Base-by-base conservation (phyloP, 2,113 vertebrate genomes). In the Himantopus leucocephalus region DNA sequence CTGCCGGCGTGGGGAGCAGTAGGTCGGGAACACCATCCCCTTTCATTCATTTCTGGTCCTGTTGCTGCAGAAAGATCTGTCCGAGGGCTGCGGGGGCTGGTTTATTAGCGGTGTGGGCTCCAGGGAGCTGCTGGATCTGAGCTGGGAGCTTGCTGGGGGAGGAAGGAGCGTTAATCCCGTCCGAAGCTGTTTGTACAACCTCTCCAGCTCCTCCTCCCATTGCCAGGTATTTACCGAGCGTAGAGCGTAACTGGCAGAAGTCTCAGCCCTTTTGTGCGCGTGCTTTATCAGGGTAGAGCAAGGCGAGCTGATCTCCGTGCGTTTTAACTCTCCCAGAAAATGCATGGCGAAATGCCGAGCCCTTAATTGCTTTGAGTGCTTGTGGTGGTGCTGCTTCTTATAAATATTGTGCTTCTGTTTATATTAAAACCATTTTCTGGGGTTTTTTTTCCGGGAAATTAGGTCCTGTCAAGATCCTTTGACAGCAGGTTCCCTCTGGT, bases 351-450 rank as follows among this genome's bases (percentile, higher is more conserved):
- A 18, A 21, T 37, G 81, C 70, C 5, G 3, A 90, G 90, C 73
- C 29, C 45, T 58, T 26, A 8, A 47, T 39, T 67, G 82, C 78
- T 85, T 41, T 9, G 34, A 66, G 73, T 15, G 35, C 90, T 62
- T 9, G 8, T 43, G 86, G 21, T 59, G 67, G 15, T 78, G 80
- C 66, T 82, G 79, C 82, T 87, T 7, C 53, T 37, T 52, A 15
- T 6, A 16, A 85, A 58, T 6, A 20, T 10, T 53, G 64, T 18
- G 45, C 68, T 41, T 41, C 75, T 85, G 47, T 68, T 86, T 86
- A 6, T 62, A 21, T 76, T n/a, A 39, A 74, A 75, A 15, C 47
- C 0, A 1, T 1, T 72, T 22, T 14, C 16, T 68, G 5, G 5
- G 43, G 14, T 43, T 43, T 43, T 43, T 43, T 43, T 43, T 43